A percentile compares a stretch with the other conserved stretches of the same genome.
Conservation (phyloP, 2,888 invertebrate species). For the Noctua janthe region DNA sequence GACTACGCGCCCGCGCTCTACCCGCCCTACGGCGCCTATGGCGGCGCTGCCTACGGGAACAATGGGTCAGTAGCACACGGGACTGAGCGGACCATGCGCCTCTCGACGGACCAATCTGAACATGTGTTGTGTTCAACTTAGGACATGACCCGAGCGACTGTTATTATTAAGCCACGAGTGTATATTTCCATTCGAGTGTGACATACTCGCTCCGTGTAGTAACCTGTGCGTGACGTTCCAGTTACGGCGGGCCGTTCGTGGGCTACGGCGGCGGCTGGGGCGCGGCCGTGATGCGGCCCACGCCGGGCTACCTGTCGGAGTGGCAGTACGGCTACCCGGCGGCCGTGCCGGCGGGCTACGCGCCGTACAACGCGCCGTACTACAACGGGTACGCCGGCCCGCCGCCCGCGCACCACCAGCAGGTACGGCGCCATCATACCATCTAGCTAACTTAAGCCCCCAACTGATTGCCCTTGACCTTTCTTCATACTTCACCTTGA, state of each 20-base stretch:
- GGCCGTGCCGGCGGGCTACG: slow-evolving; percentile 79
- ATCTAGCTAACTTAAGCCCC: too few species aligned
- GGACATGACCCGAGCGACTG: too few species aligned
- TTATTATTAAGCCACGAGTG: too few species aligned
- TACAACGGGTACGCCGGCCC: slow-evolving; percentile 87
- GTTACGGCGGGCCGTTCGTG: slow-evolving; percentile 87
- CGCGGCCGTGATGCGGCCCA: slow-evolving; percentile 87
- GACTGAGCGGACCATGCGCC: too few species aligned
- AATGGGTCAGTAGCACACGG: slow-evolving; percentile 76
- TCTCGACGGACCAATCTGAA: too few species aligned
- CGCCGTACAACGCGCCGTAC: slow-evolving; percentile 87
- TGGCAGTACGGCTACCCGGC: slow-evolving; percentile 87
- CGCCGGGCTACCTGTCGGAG: slow-evolving; percentile 88
- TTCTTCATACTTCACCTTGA: too few species aligned
- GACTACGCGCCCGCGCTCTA: slow-evolving; percentile 81
- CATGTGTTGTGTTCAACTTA: too few species aligned
- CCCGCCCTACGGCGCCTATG: slow-evolving; percentile 83
- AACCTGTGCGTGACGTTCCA: slow-evolving; percentile 47
- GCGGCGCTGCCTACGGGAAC: slow-evolving; percentile 80
- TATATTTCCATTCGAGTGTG: too few species aligned
- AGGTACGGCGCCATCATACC: slow-evolving; percentile 66
- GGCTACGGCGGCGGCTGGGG: slow-evolving; percentile 87
- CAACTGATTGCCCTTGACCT: too few species aligned
- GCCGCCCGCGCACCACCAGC: slow-evolving; percentile 87
- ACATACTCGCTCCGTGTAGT: too few species aligned